A percentile compares a stretch with the other conserved stretches of the same genome.
phyloP scores from a whole-genome alignment of 2,113 vertebrate genomes.

The Trachemys scripta region DNA sequence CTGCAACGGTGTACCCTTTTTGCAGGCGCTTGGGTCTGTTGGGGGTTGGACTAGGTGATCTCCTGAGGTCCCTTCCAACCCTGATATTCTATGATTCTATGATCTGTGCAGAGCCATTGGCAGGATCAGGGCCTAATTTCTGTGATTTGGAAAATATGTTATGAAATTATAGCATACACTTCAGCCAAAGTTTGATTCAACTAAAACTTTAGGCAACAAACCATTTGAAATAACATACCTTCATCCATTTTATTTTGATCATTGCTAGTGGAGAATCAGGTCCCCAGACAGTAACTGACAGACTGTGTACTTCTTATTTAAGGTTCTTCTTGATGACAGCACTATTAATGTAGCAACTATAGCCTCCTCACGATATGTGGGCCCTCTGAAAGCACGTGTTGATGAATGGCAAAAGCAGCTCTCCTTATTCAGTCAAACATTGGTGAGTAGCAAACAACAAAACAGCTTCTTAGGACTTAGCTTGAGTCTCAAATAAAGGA shows the following conservation, averaged over 20 bases:
- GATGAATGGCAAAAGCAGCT: slow-evolving; percentile 84
- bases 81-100: too few relatives aligned
- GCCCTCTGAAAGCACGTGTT: slow-evolving; percentile 82
- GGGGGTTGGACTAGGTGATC: too few relatives aligned
- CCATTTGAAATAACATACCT: background rate
- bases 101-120: background rate
- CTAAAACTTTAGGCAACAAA: background rate
- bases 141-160: background rate
- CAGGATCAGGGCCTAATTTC: background rate
- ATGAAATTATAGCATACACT: background rate
- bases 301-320: background rate
- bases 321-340: slow-evolving; percentile 88
- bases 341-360: slow-evolving; percentile 84
- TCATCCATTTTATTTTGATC: background rate
- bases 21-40: background rate
- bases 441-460: slow-evolving; percentile 77
- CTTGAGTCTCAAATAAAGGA: background rate
- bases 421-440: slow-evolving; percentile 84
- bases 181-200: background rate
- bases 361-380: slow-evolving; percentile 84
- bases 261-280: background rate
- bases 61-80: too few relatives aligned
- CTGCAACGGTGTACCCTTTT: background rate
- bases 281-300: background rate
- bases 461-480: background rate